Conservation (phyloP, 2,888 invertebrate genomes). For the Subacronicta megacephala region DNA sequence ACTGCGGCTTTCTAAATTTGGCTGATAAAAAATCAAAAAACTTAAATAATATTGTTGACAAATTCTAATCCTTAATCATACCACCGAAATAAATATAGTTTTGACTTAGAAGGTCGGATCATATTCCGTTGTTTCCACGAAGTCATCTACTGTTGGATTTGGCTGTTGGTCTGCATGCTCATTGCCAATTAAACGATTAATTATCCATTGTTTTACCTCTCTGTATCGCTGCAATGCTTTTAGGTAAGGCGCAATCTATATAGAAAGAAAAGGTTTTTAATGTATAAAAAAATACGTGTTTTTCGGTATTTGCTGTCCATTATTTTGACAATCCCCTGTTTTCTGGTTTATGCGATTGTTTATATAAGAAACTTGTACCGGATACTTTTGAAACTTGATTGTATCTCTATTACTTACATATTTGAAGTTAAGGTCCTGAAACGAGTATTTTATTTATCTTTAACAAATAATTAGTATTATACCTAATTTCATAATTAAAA, state of each 20-base stretch:
- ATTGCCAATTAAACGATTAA: neutral
- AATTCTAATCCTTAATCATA: neutral
- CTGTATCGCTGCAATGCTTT: constrained; percentile 9
- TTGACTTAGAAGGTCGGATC: neutral
- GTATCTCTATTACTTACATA: constrained; percentile 63
- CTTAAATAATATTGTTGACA: neutral
- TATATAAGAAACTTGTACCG: neutral
- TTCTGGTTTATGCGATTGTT: neutral
- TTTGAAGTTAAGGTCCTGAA: constrained; percentile 66
- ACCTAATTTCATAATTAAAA: no score
- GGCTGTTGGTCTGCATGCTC: constrained; percentile 16
- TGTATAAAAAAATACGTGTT: neutral
- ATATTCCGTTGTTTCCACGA: neutral
- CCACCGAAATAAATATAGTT: neutral
- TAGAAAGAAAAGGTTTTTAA: constrained; percentile 7
- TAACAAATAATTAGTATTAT: no score
- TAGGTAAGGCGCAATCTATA: constrained; percentile 32
- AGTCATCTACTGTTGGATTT: neutral
- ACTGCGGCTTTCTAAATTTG: neutral
- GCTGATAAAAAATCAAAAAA: constrained; percentile 10
- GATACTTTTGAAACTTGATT: neutral
- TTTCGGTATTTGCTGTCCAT: neutral
- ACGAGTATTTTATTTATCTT: constrained; percentile 22
- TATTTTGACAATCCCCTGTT: neutral
- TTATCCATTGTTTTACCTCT: constrained; percentile 28